Conservation (phyloP, 2,888 invertebrate genomes). For the Clitarchus hookeri region DNA sequence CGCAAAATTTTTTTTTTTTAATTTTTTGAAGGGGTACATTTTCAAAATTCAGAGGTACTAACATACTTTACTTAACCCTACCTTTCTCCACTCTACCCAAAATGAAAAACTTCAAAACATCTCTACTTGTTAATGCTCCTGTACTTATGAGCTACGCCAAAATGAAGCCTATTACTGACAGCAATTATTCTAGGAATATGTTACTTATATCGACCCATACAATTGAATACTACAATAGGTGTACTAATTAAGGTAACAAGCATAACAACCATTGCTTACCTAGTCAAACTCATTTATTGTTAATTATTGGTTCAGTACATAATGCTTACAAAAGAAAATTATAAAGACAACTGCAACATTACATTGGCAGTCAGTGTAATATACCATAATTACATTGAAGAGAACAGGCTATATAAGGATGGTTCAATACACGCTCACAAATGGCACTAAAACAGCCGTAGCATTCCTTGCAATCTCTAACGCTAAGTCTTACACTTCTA, state of each 20-base stretch:
- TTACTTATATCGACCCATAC: no score
- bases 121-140: no score
- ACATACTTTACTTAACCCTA: no score
- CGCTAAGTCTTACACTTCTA: constrained; percentile 25
- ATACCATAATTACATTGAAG: constrained; percentile 39
- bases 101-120: no score
- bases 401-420: constrained; percentile 38
- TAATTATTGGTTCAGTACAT: constrained; percentile 43
- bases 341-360: constrained; percentile 41
- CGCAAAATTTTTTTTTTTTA: no score
- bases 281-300: constrained; percentile 43
- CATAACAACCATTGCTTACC: constrained; percentile 32
- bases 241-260: not conserved
- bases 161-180: no score
- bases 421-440: constrained; percentile 40
- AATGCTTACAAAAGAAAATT: constrained; percentile 43
- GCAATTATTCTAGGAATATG: no score
- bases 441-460: constrained; percentile 40
- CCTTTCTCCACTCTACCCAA: no score
- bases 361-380: constrained; percentile 42
- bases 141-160: no score
- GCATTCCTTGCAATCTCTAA: constrained; percentile 38
- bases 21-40: no score
- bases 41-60: no score
- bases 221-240: no score